Percentiles rank a stretch among this genome's conserved stretches.
These are phyloP conservation scores for Monopis laevigella DNA, from an alignment of 2,888 invertebrate genomes.

Conservation along the genomic window DNA sequence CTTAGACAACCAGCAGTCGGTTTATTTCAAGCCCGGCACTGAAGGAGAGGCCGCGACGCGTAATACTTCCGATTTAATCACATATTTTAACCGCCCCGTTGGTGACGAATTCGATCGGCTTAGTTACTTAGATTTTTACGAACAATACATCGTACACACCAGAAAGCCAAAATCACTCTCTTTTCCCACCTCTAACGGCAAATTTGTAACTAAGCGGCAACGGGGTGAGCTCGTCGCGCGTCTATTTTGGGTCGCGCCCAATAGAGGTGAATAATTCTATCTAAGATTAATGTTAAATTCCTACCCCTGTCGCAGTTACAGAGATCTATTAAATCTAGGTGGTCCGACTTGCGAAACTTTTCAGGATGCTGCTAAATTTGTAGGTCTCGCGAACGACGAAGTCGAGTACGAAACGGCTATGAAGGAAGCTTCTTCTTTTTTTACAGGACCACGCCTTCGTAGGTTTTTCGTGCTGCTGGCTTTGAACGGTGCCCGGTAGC, in stretches of 20 bases:
- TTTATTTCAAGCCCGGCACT: too few relatives aligned
- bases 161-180: neutral
- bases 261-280: slow-evolving; percentile 17
- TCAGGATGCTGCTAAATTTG: slow-evolving; percentile 17
- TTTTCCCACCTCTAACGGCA: neutral
- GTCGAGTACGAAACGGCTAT: slow-evolving; percentile 14
- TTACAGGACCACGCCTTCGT: slow-evolving; percentile 15
- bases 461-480: slow-evolving; percentile 16
- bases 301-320: slow-evolving; percentile 14
- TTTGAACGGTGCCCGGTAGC: slow-evolving; percentile 14
- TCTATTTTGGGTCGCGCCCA: slow-evolving; percentile 16
- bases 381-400: slow-evolving; percentile 17
- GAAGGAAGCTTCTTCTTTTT: slow-evolving; percentile 16
- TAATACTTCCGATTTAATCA: neutral
- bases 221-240: slow-evolving; percentile 13
- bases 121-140: slow-evolving; percentile 15
- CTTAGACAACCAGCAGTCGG: too few relatives aligned
- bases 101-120: too few relatives aligned
- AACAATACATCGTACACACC: neutral
- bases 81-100: slow-evolving; percentile 12
- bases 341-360: slow-evolving; percentile 18
- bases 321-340: slow-evolving; percentile 16
- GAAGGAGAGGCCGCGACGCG: slow-evolving; percentile 2
- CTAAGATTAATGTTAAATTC: slow-evolving; percentile 13
- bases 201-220: slow-evolving; percentile 1